Base-by-base conservation (phyloP, 1,140 invertebrate genomes). In the Drosophila dunni region DNA sequence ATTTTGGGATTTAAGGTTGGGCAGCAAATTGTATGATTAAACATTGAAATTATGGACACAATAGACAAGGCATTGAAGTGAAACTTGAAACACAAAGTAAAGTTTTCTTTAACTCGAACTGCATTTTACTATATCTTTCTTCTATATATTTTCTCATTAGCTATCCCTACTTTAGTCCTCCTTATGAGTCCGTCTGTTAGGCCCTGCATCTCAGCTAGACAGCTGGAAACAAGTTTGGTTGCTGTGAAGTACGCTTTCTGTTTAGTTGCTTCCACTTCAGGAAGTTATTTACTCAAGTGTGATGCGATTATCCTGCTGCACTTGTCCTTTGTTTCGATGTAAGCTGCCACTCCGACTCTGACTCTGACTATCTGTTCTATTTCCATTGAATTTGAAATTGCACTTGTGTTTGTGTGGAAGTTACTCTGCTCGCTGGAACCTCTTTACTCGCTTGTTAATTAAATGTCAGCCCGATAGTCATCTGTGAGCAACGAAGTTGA, bases 241-340 rank as follows among this genome's bases (percentile, higher is more conserved):
- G 69, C 40, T 64, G 70, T 45, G 56, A 67, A 70, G 73, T 70
- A 68, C 73, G 46, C 46, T 48, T 53, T 57, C 45, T 62, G 78
- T 34, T 60, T 62, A 40, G 65, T 67, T 78, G 70, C 67, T 84
- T 88, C 84, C 84, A 84, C 80, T 88, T 89, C 74, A 88, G 70
- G 68, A 89, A 89, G 80, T 84, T 88, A 90, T 89, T 88, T 88
- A 88, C 80, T 88, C 81, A 89, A 88, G 84, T 88, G 84, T 88
- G 84, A 88, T 88, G 84, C 65, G 84, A 88, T 88, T 88, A 88
- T 88, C 81, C 73, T 65, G 67, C 72, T 89, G 84, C 85, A 89
- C 80, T 88, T 81, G 69, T 84, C 64, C 70, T 75, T 84, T 89
- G 84, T 88, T 67, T 84, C 73, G 51, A 42, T 42, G 38, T 29